Base-by-base conservation (phyloP, 1,140 invertebrate genomes). In the Idris sp. region DNA sequence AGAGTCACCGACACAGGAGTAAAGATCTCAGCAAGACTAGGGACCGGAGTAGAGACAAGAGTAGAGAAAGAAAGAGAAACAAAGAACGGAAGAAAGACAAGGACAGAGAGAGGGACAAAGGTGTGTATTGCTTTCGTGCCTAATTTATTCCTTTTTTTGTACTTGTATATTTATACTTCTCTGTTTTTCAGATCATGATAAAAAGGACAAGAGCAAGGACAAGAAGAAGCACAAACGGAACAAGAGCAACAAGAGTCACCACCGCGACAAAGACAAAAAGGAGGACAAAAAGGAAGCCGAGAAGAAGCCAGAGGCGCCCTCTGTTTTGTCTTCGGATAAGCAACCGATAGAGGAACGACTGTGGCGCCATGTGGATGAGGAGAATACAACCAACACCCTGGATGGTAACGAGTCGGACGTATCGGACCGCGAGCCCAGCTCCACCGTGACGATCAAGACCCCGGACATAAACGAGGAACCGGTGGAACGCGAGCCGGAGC, bases 401-500 rank as follows among this genome's bases (percentile, higher is more conserved):
- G 86, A 89, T 25, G 88, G 88, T 0, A 86, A 85, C 19, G 89
- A 87, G 19, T 86, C 86, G 0, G 86, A 90, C 35, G 48, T 86
- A 2, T 89, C 88, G 0, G 89, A 90, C 41, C 81, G 88, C 53
- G 90, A 91, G 62, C 90, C 90, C 0, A 89, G 88, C 49, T 91
- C 90, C 0, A 91, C 90, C 0, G 90, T 90, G 1, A 89, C 80
- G 0, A 90, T 91, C 3, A 89, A 89, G 40, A 90, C 89, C 1
- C 89, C 89, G 0, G 89, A 89, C 16, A 89, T 88, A 4, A 86
- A 87, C 35, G 82, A 88, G 3, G 84, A 88, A 5, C 10, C 75
- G 0, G 44, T 33, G 2, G 84, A 88, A 43, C 79, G 79, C 44
- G 79, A 85, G 30, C 54, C 13, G 0, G 68, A 82, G 5, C 51